phyloP scores from a whole-genome alignment of 1,140 invertebrate genomes.

The Xylocopa sonorina region DNA sequence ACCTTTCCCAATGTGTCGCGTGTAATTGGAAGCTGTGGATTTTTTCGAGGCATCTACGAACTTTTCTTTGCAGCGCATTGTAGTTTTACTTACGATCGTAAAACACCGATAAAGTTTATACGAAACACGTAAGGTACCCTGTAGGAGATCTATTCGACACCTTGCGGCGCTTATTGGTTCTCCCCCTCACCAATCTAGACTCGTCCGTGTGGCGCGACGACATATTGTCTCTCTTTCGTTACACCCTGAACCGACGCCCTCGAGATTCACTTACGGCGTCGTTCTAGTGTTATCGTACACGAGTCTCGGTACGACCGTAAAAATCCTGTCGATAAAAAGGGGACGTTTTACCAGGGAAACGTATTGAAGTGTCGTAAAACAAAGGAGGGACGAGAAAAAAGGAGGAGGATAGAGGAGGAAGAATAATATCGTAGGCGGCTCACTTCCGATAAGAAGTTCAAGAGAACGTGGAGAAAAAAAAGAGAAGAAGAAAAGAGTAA shows the following conservation, averaged over 20 bases:
- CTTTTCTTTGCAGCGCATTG: too few relatives aligned
- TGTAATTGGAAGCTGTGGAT: too few relatives aligned
- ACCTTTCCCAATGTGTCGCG: too few relatives aligned
- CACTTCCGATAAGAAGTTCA: conserved; percentile 30
- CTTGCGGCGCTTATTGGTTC: conserved; percentile 22
- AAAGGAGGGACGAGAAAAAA: neutral
- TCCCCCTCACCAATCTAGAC: neutral
- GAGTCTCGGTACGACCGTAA: neutral
- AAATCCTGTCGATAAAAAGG: conserved; percentile 45
- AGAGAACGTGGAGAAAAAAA: neutral
- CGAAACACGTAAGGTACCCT: too few relatives aligned
- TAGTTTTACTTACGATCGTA: too few relatives aligned
- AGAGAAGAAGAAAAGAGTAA: conserved; percentile 28
- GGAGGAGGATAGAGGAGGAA: too few relatives aligned
- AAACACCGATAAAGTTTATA: too few relatives aligned
- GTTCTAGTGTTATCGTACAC: conserved; percentile 15
- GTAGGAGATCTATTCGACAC: conserved; percentile 29
- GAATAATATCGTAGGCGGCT: neutral
- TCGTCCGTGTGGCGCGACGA: conserved; percentile 2
- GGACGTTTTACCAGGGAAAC: neutral
- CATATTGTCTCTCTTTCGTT: conserved; percentile 42
- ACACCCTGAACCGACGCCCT: conserved; percentile 9
- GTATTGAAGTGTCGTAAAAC: conserved; percentile 19
- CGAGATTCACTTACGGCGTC: conserved; percentile 26
- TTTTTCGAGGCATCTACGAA: too few relatives aligned